phyloP scores from a whole-genome alignment of 2,797 vertebrate species.

The Limosa lapponica region DNA sequence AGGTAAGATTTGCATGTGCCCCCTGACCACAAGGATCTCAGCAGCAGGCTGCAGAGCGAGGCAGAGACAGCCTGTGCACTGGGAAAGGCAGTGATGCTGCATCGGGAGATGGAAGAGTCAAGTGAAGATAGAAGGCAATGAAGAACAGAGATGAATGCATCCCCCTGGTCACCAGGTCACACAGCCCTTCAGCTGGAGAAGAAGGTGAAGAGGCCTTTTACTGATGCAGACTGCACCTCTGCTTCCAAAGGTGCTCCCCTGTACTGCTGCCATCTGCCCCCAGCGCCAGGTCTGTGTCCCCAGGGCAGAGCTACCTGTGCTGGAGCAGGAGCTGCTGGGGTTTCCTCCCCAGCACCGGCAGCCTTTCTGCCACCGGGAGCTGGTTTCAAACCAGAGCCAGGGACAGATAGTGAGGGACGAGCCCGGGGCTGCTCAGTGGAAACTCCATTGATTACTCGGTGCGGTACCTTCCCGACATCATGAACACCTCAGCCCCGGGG shows the following conservation, averaged over 20 bases:
- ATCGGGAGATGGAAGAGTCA: not conserved
- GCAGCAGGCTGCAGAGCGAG: rapidly evolving
- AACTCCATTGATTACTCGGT: constrained; percentile 66
- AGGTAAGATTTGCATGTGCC: rapidly evolving
- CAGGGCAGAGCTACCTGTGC: not conserved
- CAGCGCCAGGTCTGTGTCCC: not conserved
- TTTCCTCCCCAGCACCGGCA: not conserved
- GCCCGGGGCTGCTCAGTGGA: constrained; percentile 45
- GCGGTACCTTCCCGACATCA: constrained; percentile 74
- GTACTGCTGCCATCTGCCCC: not conserved
- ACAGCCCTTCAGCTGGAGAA: not conserved
- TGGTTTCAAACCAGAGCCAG: not conserved
- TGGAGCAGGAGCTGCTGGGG: not conserved
- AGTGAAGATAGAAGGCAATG: not conserved
- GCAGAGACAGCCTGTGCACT: not conserved
- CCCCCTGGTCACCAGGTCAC: not conserved
- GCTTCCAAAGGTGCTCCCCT: not conserved
- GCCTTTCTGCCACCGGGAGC: not conserved
- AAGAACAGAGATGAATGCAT: not conserved
- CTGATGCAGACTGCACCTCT: not conserved
- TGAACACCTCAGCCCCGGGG: constrained; percentile 77
- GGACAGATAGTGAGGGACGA: not conserved
- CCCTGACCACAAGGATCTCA: not conserved
- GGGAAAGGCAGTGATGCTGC: not conserved
- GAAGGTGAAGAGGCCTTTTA: not conserved